Evolutionary conservation across 2,113 vertebrate species (phyloP), one percentile per base, ranked within the genome.

Genomic region (Urocynchramus pylzowi): DNA sequence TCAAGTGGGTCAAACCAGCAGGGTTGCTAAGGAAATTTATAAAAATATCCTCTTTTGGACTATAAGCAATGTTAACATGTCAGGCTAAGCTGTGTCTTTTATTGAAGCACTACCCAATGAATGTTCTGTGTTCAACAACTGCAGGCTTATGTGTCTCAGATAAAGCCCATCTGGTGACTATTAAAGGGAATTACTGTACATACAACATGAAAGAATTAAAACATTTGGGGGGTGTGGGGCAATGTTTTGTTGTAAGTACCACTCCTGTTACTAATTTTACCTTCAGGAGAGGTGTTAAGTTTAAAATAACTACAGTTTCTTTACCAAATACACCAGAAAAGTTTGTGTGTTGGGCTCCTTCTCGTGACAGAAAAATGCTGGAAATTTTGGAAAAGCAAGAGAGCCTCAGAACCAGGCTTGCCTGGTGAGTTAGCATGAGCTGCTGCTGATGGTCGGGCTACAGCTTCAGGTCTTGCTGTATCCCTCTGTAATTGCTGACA

Each of bases 121-220:
- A 44, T 75, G 50, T 50, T 83, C 74, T 68, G 19, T 95, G 84
- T 83, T 60, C 11, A 12, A 54, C 79, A 95, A 82, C 85, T 92
- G 71, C 50, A 71, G 71, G 42, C 77, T 92, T 95, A 60, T 30
- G 44, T 11, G 3, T 85, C 63, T 88, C 78, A 83, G 87, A 81
- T 82, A 86, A 78, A 93, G 65, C 85, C 95, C 95, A 90, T 95
- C 81, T 97, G 95, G 89, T 96, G 81, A 89, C 94, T 91, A 70
- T 97, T 96, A 95, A 86, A 84, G 52, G 73, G 91, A 92, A 91
- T 95, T 96, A 83, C 79, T 96, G 77, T 96, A 93, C 78, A 69
- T 76, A 31, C 37, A 82, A 94, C 81, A 82, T 89, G 79, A 94
- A 97, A 89, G 81, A 63, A 88, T 91, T 95, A 73, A 56, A 87